Base-by-base conservation (phyloP, 2,888 invertebrate species). In the Pantelozetes paolii region DNA sequence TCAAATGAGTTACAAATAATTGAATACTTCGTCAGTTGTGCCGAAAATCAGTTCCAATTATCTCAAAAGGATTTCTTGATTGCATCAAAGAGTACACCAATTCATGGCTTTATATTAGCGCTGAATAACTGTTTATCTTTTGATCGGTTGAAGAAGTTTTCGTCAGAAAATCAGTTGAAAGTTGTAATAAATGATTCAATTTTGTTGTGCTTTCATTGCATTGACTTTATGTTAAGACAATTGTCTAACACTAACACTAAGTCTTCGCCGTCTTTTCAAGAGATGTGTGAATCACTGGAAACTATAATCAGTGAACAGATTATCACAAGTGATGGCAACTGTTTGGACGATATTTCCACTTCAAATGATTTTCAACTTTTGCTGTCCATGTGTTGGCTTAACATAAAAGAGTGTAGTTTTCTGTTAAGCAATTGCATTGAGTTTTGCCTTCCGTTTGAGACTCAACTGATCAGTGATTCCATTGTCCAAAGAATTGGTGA, bases 321-420 rank as follows among this genome's bases (percentile, higher is more conserved):
- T 8, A 20, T 42, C 3, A n/a, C 5, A 70, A n/a, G n/a, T 18
- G 18, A 45, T n/a, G 20, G 48, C 2, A 32, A 70, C 28, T 23
- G 36, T 28, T 20, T 42, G 6, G 48, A 73, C 3, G 74, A 74
- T 20, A 48, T 74, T 40, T 70, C 57, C 0, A 2, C 30, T 18
- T 70, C 74, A 48, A 74, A 74, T 59, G 74, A 74, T 1, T 74
- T 74, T 32, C 74, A 74, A 57, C 59, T 74, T n/a, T 36, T 74
- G 23, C 23, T 74, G 20, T 71, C 70, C 13, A 57, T 74, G 70
- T 74, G 70, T 74, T 74, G 74, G 74, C 70, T 74, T 9, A 74
- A 74, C 40, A 74, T 74, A 28, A 74, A 74, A 71, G 74, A 74
- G 45, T 57, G 57, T 42, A 57, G 57, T 59, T 74, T 74, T 45